phyloP scores from a whole-genome alignment of 2,113 vertebrate species.

The Fregata magnificens region DNA sequence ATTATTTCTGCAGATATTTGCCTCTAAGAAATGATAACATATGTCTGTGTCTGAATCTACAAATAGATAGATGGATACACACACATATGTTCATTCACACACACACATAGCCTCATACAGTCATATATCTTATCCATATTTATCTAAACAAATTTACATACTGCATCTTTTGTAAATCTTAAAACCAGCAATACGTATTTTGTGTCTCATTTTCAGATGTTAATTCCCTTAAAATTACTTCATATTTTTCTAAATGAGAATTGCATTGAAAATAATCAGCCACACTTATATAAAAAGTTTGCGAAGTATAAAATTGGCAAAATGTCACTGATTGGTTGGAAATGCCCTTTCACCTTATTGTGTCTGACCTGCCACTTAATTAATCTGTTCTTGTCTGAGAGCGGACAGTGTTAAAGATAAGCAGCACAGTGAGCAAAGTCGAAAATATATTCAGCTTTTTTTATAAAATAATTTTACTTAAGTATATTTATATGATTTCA shows the following conservation, averaged over 20 bases:
- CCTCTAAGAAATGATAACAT: constrained; percentile 51
- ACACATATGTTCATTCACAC: constrained; percentile 54
- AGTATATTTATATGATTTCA: neutral
- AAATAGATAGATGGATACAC: constrained; percentile 51
- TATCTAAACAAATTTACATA: constrained; percentile 68
- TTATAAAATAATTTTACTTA: neutral
- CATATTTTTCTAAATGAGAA: neutral
- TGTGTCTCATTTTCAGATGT: neutral
- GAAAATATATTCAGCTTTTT: neutral
- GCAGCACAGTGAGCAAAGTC: constrained; percentile 65
- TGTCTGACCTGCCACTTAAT: constrained; percentile 79
- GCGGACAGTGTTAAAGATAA: constrained; percentile 67
- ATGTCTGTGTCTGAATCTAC: constrained; percentile 63
- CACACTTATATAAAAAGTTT: constrained; percentile 41
- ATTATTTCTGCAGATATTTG: constrained; percentile 55
- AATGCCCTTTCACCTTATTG: constrained; percentile 76
- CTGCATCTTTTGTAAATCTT: neutral
- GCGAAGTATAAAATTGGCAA: constrained; percentile 52
- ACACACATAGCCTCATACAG: constrained; percentile 35
- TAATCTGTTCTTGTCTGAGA: constrained; percentile 71
- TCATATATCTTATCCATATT: constrained; percentile 57
- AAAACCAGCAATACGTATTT: neutral
- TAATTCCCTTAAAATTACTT: neutral
- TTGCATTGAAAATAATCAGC: neutral
- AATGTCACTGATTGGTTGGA: constrained; percentile 66